Percentiles rank a stretch among this genome's conserved stretches.
Evolutionary conservation across 2,797 vertebrate species (phyloP).

Genomic region (Bovichtus variegatus): DNA sequence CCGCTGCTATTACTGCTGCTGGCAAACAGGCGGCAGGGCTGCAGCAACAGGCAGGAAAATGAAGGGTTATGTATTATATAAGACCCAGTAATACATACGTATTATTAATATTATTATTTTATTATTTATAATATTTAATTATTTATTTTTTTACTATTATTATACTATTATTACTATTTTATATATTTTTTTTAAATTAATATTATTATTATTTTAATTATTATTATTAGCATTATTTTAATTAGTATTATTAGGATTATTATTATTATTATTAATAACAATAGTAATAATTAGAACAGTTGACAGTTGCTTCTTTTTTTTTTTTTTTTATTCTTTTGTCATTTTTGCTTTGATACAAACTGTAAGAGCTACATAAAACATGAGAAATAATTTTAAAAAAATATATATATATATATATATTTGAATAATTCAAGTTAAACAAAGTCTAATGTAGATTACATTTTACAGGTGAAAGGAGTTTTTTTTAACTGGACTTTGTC

Average conservation of each 20-base stretch:
- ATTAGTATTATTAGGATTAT: no score
- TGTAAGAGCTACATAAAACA: not conserved
- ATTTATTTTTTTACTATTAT: no score
- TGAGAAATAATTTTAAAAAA: not conserved
- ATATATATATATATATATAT: no score
- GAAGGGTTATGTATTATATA: no score
- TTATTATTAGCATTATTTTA: not conserved
- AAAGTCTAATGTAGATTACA: not conserved
- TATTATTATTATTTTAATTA: not conserved
- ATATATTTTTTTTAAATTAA: not conserved
- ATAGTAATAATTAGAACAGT: no score
- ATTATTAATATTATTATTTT: not conserved
- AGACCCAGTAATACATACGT: no score
- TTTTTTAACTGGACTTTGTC: not conserved
- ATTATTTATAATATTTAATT: not conserved
- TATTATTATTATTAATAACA: no score
- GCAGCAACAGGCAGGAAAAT: constrained; percentile 28
- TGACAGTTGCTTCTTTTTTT: no score
- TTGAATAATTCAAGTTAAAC: no score
- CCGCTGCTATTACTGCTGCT: constrained; percentile 60
- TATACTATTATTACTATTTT: not conserved
- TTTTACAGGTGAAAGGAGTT: not conserved
- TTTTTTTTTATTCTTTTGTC: not conserved
- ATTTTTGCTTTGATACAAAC: not conserved
- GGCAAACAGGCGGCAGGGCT: constrained; percentile 50